Evolutionary conservation across 2,888 invertebrate genomes (phyloP).

Genomic region (Chironomus riparius): DNA sequence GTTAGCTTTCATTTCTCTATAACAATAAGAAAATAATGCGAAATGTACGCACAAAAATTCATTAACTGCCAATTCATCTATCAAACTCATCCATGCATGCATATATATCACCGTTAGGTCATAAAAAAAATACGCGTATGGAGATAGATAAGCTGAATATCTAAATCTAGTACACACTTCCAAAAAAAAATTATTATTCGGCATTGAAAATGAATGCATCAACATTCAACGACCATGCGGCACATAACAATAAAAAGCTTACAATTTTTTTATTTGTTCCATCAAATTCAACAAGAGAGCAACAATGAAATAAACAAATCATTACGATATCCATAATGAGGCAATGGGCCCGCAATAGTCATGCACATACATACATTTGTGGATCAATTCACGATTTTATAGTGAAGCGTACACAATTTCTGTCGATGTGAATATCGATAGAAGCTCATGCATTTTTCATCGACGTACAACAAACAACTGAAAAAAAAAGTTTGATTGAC

Average conservation of each 20-base stretch:
- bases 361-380: not conserved
- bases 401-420: not conserved
- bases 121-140: not conserved
- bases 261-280: too few species aligned
- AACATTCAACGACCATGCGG: conserved; percentile 10
- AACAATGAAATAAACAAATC: conserved; percentile 22
- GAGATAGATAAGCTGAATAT: not conserved
- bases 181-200: not conserved
- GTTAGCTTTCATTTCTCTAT: not conserved
- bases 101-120: not conserved
- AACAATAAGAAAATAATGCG: not conserved
- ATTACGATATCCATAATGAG: not conserved
- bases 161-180: not conserved
- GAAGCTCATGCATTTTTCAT: conserved; percentile 23
- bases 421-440: not conserved
- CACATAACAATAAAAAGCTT: conserved; percentile 5
- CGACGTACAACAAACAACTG: not conserved
- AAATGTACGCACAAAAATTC: not conserved
- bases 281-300: not conserved
- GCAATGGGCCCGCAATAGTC: not conserved
- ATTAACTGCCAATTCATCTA: not conserved
- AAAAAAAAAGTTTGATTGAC: not conserved
- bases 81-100: not conserved
- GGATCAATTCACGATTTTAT: too few species aligned
- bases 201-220: conserved; percentile 14